Conservation (phyloP, 2,888 invertebrate species). For the Pandemis corylana region DNA sequence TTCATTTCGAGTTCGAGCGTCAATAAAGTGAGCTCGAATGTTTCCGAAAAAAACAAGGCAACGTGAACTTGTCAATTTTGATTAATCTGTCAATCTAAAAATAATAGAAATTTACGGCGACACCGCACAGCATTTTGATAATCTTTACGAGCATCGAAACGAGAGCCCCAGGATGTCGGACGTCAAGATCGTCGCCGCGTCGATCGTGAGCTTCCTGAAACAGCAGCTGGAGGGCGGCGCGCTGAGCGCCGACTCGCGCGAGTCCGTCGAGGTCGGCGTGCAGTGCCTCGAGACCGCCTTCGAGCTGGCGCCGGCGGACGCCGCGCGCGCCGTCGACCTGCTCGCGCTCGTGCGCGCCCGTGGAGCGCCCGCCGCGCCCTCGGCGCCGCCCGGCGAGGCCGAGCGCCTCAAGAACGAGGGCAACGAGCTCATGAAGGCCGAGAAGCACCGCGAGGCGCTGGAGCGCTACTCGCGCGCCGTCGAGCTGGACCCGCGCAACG, state of each 20-base stretch:
- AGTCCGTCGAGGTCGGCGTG: constrained; percentile 96
- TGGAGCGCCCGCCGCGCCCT: constrained; percentile 74
- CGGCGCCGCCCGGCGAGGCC: constrained; percentile 85
- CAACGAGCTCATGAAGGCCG: constrained; percentile 94
- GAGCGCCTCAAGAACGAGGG: constrained; percentile 95
- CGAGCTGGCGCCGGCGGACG: constrained; percentile 85
- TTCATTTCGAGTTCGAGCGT: background rate
- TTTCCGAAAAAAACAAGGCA: constrained; percentile 30
- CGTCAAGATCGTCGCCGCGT: constrained; percentile 80
- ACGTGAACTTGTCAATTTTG: constrained; percentile 36
- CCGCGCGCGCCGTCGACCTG: constrained; percentile 66
- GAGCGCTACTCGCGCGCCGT: constrained; percentile 95
- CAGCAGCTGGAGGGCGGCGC: constrained; percentile 81
- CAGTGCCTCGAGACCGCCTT: constrained; percentile 98
- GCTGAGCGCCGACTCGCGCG: constrained; percentile 80
- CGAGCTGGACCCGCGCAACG: constrained; percentile 93
- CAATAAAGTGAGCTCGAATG: constrained; percentile 16
- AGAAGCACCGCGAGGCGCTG: constrained; percentile 92
- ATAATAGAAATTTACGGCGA: constrained; percentile 50
- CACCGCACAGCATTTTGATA: constrained; percentile 25
- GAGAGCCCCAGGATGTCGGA: constrained; percentile 60
- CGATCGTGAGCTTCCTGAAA: constrained; percentile 84
- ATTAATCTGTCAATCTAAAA: constrained; percentile 52
- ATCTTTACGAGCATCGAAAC: constrained; percentile 14
- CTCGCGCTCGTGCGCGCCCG: constrained; percentile 63